Conservation (phyloP, 2,888 invertebrate species). For the Protodeltote pygarga region DNA sequence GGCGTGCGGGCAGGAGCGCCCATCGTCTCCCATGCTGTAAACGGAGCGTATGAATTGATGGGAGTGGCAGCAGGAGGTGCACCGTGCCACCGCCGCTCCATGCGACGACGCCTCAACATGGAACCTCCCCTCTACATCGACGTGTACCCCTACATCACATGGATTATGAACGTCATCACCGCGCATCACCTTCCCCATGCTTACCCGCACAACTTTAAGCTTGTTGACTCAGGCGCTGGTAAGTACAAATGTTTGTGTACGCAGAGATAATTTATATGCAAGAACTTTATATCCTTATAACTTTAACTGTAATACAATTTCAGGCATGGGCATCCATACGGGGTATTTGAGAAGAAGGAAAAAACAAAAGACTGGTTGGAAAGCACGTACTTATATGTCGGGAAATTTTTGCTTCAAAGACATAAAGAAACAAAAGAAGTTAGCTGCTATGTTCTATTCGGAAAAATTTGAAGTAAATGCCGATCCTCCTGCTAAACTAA, state of each 20-base stretch:
- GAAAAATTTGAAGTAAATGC: slow-evolving; percentile 68
- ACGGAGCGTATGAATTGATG: slow-evolving; percentile 71
- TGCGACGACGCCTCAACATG: slow-evolving; percentile 66
- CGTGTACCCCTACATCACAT: slow-evolving; percentile 72
- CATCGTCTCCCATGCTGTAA: slow-evolving; percentile 65
- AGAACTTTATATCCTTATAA: neutral
- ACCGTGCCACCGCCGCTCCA: slow-evolving; percentile 61
- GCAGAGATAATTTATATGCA: too few species aligned
- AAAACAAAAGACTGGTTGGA: slow-evolving; percentile 66
- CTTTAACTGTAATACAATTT: slow-evolving; percentile 29
- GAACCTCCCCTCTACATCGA: slow-evolving; percentile 77
- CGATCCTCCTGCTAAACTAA: slow-evolving; percentile 30
- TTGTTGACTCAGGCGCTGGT: slow-evolving; percentile 53
- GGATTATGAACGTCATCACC: slow-evolving; percentile 74
- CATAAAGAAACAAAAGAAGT: slow-evolving; percentile 41
- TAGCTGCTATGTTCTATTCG: slow-evolving; percentile 67
- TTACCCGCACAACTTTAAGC: slow-evolving; percentile 66
- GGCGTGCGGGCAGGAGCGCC: slow-evolving; percentile 75
- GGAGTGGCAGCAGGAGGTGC: slow-evolving; percentile 71
- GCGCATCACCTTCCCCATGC: slow-evolving; percentile 70
- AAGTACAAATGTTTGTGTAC: slow-evolving; percentile 1
- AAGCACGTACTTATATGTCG: slow-evolving; percentile 61
- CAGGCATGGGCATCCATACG: slow-evolving; percentile 62
- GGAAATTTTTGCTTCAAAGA: slow-evolving; percentile 69
- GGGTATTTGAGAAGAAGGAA: slow-evolving; percentile 57